Conservation (phyloP, 1,140 invertebrate genomes). For the Pseudomyrmex gracilis region DNA sequence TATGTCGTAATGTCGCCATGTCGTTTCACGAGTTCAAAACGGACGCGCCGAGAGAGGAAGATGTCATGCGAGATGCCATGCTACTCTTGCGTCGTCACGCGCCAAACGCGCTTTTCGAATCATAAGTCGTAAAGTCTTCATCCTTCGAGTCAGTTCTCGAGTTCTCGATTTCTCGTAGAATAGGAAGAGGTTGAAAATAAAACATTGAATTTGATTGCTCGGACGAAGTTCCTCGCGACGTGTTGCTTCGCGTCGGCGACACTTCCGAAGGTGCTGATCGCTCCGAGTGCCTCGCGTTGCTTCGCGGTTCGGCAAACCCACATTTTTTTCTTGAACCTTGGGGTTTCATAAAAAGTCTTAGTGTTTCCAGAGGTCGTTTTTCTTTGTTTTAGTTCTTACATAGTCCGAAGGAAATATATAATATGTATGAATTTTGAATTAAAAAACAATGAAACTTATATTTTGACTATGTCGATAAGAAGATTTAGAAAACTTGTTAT, state of each 20-base stretch:
- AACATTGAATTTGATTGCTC: no score
- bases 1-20: slow-evolving; percentile 41
- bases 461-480: no score
- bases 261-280: no score
- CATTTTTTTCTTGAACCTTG: background rate
- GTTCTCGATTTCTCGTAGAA: background rate
- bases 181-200: no score
- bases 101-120: slow-evolving; percentile 33
- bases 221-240: no score
- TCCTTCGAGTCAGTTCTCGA: background rate
- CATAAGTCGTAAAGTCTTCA: slow-evolving; percentile 36
- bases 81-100: slow-evolving; percentile 26
- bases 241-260: no score
- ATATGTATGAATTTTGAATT: background rate
- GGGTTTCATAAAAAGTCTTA: background rate
- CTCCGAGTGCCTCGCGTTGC: background rate
- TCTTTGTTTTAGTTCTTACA: background rate
- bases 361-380: no score
- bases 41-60: background rate
- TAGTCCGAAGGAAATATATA: background rate
- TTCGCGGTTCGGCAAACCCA: no score
- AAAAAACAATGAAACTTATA: background rate
- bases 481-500: no score
- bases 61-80: background rate
- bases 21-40: slow-evolving; percentile 18